Evolutionary conservation across 2,113 vertebrate genomes (phyloP), one percentile per base, ranked within the genome.

Genomic region (Otolemur garnettii): DNA sequence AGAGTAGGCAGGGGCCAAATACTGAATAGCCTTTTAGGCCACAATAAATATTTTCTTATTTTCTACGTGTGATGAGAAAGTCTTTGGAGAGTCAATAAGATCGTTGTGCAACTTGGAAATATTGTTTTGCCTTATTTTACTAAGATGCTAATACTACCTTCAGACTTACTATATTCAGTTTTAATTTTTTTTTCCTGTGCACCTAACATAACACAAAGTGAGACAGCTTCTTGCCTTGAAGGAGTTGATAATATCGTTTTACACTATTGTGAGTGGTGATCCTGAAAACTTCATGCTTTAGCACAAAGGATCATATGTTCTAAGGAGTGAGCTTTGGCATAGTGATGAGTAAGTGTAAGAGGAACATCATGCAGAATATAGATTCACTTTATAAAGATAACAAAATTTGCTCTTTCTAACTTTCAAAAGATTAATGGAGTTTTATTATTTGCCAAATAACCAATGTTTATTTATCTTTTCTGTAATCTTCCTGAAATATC

Each of bases 51-150:
- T 74, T 74, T 75, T 90, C 77, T 68, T 68, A 18, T 80, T 96
- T 92, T 75, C 59, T n/a, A 50, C 75, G 7, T 83, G 21, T 80
- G 71, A 91, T 66, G 19, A 50, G 33, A 80, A 89, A 96, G n/a
- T 24, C 38, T 35, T 59, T 79, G 64, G 28, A 91, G 53, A 74
- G 13, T 50, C 45, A 50, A 50, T 50, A 94, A 55, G 33, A 87
- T 33, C 92, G 12, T 80, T 94, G 4, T 7, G 38, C 60, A 90
- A 42, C 12, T 95, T 97, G 90, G 72, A 85, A 94, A 72, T 95
- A 22, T 78, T 68, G 26, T 88, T 89, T 92, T 92, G n/a, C 68
- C 45, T 83, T 64, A 38, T 90, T 95, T 85, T 79, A 95, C 22
- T 64, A 53, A 91, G 83, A 90, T 85, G 55, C 42, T 81, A 35